Evolutionary conservation across 2,113 vertebrate species (phyloP).

Genomic region (Clarias gariepinus): DNA sequence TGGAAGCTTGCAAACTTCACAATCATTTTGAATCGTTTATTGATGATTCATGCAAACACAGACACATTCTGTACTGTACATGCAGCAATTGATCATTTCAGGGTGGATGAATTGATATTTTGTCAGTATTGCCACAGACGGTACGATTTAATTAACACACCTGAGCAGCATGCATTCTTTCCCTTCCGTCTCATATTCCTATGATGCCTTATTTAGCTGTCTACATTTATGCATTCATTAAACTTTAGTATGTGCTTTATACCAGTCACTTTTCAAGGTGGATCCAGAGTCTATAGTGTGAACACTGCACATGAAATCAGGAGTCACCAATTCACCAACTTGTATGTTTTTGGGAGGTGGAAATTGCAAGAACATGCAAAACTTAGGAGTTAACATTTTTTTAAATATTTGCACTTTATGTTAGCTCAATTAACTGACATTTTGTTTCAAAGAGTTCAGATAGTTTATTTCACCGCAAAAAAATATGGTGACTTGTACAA

Average conservation of each 20-base stretch:
- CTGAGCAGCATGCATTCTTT: conserved; percentile 34
- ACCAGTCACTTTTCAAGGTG: neutral
- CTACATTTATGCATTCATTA: neutral
- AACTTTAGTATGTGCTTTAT: neutral
- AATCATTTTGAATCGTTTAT: neutral
- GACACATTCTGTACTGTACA: neutral
- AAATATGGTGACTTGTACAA: neutral
- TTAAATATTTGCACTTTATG: neutral
- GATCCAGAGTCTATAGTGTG: neutral
- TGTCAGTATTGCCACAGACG: conserved; percentile 72
- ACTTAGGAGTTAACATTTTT: neutral
- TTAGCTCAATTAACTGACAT: neutral
- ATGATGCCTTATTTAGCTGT: conserved; percentile 50
- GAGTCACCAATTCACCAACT: neutral
- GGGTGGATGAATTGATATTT: neutral
- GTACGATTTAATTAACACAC: conserved; percentile 61
- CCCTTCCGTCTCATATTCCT: conserved; percentile 53
- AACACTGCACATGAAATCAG: neutral
- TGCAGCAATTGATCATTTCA: neutral
- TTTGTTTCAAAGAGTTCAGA: neutral
- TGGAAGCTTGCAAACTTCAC: conserved; percentile 5
- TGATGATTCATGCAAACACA: neutral
- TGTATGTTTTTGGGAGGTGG: neutral
- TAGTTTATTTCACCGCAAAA: too few relatives aligned
- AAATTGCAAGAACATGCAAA: neutral